Conservation (phyloP, 2,797 vertebrate species). For the Schizopygopsis pylzovi region DNA sequence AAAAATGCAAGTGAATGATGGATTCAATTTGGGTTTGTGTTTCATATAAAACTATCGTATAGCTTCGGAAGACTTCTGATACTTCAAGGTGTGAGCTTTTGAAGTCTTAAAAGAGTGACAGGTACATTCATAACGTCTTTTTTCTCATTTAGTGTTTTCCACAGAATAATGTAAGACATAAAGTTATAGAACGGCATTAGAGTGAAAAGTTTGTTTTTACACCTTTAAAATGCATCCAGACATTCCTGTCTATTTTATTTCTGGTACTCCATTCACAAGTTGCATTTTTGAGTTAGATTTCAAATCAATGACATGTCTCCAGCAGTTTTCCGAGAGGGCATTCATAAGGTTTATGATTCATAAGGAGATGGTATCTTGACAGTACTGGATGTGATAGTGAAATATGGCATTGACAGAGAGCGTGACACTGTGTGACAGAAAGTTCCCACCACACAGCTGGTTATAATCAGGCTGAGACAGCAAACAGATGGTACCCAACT, state of each 20-base stretch:
- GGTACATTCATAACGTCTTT: neutral
- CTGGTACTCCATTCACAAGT: neutral
- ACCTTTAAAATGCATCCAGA: neutral
- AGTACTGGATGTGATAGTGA: slow-evolving; percentile 45
- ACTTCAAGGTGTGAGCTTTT: neutral
- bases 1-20: neutral
- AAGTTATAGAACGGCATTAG: neutral
- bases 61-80: neutral
- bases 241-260: neutral
- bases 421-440: slow-evolving; percentile 50
- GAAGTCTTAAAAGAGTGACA: neutral
- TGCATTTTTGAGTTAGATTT: neutral
- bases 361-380: slow-evolving; percentile 37
- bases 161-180: neutral
- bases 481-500: slow-evolving; percentile 74
- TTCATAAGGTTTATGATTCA: neutral
- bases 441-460: slow-evolving; percentile 61
- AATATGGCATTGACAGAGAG: slow-evolving; percentile 50
- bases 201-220: neutral
- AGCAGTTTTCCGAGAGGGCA: slow-evolving; percentile 5
- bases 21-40: neutral
- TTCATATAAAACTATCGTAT: neutral
- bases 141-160: neutral
- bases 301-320: neutral
- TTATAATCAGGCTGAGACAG: slow-evolving; percentile 50